Conservation (phyloP, 2,797 vertebrate genomes). For the Falco naumanni region DNA sequence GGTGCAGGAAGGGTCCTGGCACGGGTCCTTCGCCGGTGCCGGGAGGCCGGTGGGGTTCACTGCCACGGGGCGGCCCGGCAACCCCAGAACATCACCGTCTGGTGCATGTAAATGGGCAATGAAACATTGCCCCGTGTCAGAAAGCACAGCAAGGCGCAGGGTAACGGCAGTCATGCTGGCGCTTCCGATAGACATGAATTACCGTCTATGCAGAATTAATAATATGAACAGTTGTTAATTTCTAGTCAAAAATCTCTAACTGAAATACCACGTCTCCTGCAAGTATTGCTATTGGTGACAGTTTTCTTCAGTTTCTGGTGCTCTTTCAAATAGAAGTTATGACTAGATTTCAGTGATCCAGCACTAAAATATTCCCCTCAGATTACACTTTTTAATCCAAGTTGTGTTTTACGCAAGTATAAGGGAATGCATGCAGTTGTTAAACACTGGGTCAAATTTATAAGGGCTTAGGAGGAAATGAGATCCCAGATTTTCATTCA, state of each 20-base stretch:
- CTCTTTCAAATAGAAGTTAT: background rate
- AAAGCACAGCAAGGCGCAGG: background rate
- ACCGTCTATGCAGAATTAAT: background rate
- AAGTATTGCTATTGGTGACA: background rate
- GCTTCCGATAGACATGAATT: background rate
- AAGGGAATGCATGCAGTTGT: background rate
- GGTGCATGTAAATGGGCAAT: background rate
- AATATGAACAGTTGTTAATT: background rate
- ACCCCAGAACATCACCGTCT: background rate
- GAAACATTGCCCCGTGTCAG: accelerated
- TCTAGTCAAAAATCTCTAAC: background rate
- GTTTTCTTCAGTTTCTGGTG: background rate
- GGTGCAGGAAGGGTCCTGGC: background rate
- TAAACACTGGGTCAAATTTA: background rate
- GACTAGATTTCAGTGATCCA: accelerated
- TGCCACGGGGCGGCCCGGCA: accelerated
- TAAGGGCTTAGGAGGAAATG: constrained; percentile 14
- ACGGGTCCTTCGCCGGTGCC: accelerated
- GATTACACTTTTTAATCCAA: background rate
- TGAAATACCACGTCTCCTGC: background rate
- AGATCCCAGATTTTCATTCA: constrained; percentile 27
- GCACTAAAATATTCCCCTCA: background rate
- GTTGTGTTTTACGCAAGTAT: background rate
- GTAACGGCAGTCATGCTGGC: background rate
- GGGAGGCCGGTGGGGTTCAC: accelerated